phyloP scores from a whole-genome alignment of 1,140 invertebrate species.

The Aphaenogaster rudis region DNA sequence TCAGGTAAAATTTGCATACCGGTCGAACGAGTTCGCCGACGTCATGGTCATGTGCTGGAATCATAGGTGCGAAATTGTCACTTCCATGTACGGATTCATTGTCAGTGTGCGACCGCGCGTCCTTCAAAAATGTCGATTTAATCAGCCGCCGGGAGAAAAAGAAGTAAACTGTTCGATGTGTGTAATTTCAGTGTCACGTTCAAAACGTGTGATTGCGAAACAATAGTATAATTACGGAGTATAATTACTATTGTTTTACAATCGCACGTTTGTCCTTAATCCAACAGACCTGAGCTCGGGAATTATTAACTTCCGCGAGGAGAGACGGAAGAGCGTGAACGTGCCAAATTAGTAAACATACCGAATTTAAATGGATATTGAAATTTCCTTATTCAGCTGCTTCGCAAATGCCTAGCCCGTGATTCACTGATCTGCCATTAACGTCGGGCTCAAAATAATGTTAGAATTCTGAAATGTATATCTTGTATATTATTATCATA shows the following conservation, averaged over 20 bases:
- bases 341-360: background rate
- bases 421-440: too few relatives aligned
- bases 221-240: background rate
- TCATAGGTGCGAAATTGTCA: too few relatives aligned
- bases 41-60: background rate
- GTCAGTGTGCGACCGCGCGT: conserved; percentile 40
- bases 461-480: background rate
- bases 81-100: conserved; percentile 40
- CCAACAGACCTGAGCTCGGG: background rate
- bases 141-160: background rate
- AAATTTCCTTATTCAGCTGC: background rate
- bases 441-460: background rate
- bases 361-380: background rate
- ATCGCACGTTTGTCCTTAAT: background rate
- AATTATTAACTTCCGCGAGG: background rate
- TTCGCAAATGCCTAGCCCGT: background rate
- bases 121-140: conserved; percentile 16
- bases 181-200: background rate
- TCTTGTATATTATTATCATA: background rate
- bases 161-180: background rate
- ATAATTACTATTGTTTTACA: too few relatives aligned
- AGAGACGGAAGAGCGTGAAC: background rate
- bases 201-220: background rate
- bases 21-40: conserved; percentile 68
- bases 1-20: conserved; percentile 79